phyloP scores from a whole-genome alignment of 1,140 invertebrate genomes.

The Penaeus japonicus region DNA sequence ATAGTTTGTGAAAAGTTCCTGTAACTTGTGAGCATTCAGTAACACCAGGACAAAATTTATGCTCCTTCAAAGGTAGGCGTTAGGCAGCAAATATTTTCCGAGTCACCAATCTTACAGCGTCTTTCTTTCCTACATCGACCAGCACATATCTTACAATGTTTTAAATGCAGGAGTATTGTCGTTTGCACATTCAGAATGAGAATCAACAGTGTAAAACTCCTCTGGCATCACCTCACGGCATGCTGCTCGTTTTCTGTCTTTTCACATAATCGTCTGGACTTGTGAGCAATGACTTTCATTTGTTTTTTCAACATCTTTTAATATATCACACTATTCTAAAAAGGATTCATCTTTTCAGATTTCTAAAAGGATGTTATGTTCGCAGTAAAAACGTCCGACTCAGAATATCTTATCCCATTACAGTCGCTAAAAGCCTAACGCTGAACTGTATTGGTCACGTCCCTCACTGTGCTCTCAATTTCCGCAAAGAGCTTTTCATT shows the following conservation, averaged over 20 bases:
- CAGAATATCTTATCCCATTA: not conserved
- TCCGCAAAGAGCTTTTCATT: slow-evolving; percentile 74
- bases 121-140: not conserved
- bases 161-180: slow-evolving; percentile 52
- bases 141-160: not conserved
- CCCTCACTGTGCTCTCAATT: slow-evolving; percentile 81
- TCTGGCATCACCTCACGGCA: not conserved
- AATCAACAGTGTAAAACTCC: slow-evolving; percentile 19
- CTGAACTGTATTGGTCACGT: slow-evolving; percentile 81
- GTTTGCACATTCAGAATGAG: slow-evolving; percentile 39
- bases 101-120: not conserved
- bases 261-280: not conserved
- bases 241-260: not conserved
- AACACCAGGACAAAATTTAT: not conserved
- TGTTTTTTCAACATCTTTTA: not conserved
- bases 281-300: not conserved
- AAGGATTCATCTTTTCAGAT: too few species aligned
- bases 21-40: slow-evolving; percentile 23
- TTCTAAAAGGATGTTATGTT: too few species aligned
- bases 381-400: too few species aligned
- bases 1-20: slow-evolving; percentile 33
- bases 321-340: not conserved
- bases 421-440: slow-evolving; percentile 67
- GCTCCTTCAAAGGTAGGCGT: too few species aligned
- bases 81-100: too few species aligned